Percentiles rank a stretch among this genome's conserved stretches.
phyloP scores from a whole-genome alignment of 2,797 vertebrate genomes.

The Lagothrix lagotricha region DNA sequence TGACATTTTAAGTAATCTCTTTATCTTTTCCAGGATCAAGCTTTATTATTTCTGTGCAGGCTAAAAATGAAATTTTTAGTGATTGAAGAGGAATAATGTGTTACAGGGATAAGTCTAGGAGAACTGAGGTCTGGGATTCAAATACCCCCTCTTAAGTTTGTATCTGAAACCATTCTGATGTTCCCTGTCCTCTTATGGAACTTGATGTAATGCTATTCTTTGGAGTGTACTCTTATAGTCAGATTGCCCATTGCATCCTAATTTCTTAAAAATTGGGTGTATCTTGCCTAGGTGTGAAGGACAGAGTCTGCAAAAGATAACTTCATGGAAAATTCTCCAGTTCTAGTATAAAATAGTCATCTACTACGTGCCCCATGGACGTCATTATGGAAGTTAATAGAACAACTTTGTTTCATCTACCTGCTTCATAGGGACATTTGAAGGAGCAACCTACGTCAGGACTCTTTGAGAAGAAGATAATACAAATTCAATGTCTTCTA shows the following conservation, averaged over 20 bases:
- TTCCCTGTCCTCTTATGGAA: not conserved
- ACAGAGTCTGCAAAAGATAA: not conserved
- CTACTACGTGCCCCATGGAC: not conserved
- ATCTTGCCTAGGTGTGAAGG: not conserved
- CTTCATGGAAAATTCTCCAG: not conserved
- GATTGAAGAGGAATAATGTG: not conserved
- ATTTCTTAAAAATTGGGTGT: not conserved
- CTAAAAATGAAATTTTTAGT: slow-evolving; percentile 50
- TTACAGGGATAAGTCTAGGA: not conserved
- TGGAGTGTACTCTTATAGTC: not conserved
- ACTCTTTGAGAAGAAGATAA: not conserved
- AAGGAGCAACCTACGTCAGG: not conserved
- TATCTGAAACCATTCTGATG: not conserved
- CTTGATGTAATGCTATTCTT: not conserved
- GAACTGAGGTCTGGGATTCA: not conserved
- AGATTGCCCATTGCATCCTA: not conserved
- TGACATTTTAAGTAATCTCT: slow-evolving; percentile 42
- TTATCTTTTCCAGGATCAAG: slow-evolving; percentile 54
- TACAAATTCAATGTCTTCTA: not conserved
- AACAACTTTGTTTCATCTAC: not conserved
- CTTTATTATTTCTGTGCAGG: slow-evolving; percentile 59
- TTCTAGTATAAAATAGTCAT: not conserved
- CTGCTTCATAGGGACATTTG: not conserved
- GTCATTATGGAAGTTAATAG: not conserved
- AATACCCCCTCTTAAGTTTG: not conserved